Evolutionary conservation across 2,888 invertebrate genomes (phyloP), one percentile per base, ranked within the genome.

Genomic region (Danaus chrysippus): DNA sequence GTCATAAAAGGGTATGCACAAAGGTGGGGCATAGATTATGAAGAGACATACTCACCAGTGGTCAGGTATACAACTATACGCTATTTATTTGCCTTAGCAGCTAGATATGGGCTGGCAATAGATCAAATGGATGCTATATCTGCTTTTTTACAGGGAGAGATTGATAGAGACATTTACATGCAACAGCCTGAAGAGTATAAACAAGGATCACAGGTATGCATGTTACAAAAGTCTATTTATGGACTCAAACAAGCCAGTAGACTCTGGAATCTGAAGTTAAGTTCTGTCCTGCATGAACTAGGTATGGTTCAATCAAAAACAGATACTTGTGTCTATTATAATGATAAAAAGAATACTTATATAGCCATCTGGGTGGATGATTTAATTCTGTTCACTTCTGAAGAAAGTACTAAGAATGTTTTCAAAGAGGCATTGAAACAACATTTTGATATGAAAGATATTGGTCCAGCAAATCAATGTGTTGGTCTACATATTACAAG

Each of bases 351-450:
- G n/a, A 52, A 42, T 15, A 56, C 57, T 12, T 67, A 56, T 53
- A 63, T 71, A 58, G 69, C 69, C 6, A 58, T 69, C 0, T 70
- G 67, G 66, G 70, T 71, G 1, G 70, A 70, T 64, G 70, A 70
- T 46, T 19, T 71, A 54, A 52, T 69, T 6, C 2, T 69, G 42
- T 63, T 54, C 23, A 59, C 58, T 42, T 11, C 59, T 12, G 6
- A 70, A 56, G 10, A 13, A 55, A 6, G n/a, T 41, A 58, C 10
- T 58, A 57, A 61, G 59, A 57, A 11, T 65, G 42, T 58, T 66
- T 19, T 61, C 63, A 56, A 58, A 57, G 17, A 41, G 5, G 54
- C n/a, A 58, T 17, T 60, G 44, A 46, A 56, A 63, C 62, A 69
- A 59, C 46, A 65, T 42, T 63, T 62, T 19, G 52, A 49, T 59